phyloP scores from a whole-genome alignment of 2,113 vertebrate genomes.

The Oceanodroma tethys region DNA sequence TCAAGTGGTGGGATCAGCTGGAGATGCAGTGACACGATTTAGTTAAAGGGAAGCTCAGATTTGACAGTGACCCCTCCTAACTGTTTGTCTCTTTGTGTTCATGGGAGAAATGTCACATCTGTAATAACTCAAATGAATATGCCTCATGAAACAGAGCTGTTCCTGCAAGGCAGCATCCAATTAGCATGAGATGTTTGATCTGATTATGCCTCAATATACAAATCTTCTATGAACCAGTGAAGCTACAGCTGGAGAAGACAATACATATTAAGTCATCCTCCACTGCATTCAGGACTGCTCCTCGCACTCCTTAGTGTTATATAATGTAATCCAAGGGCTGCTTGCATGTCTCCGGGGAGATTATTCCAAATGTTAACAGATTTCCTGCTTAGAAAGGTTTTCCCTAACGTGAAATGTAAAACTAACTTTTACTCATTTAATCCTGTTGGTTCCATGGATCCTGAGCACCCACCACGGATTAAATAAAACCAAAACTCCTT shows the following conservation, averaged over 20 bases:
- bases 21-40: neutral
- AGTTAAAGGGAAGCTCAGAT: neutral
- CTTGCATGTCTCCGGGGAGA: neutral
- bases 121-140: neutral
- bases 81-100: neutral
- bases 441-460: neutral
- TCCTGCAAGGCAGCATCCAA: conserved; percentile 24
- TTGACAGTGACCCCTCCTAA: neutral
- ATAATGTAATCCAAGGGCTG: neutral
- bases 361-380: neutral
- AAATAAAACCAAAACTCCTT: neutral
- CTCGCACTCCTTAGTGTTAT: neutral
- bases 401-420: neutral
- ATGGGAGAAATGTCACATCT: conserved; percentile 31
- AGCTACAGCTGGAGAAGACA: conserved; percentile 45
- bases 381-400: neutral
- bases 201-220: neutral
- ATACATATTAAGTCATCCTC: neutral
- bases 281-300: neutral
- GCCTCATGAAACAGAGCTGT: neutral
- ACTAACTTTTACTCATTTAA: neutral
- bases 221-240: neutral
- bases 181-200: conserved; percentile 37
- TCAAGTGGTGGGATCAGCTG: neutral
- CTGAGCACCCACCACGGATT: neutral